phyloP scores from a whole-genome alignment of 2,113 vertebrate genomes.

The Cisticola juncidis region DNA sequence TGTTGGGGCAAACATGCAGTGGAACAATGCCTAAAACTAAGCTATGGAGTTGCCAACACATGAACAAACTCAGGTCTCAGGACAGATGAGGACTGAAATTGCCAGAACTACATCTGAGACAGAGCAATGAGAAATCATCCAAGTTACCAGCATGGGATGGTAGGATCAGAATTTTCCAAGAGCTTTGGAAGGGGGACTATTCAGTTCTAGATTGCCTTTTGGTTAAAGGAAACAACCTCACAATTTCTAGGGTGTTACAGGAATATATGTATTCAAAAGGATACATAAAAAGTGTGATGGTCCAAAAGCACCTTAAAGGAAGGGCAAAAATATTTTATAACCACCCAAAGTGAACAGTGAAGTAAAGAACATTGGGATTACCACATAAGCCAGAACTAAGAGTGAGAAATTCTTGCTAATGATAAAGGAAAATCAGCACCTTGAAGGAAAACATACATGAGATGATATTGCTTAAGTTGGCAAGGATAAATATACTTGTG shows the following conservation, averaged over 20 bases:
- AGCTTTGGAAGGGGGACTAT: not conserved
- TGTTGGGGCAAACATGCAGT: not conserved
- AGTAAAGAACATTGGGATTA: not conserved
- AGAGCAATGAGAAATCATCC: not conserved
- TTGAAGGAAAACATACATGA: not conserved
- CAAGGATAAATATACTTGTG: not conserved
- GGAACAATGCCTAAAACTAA: not conserved
- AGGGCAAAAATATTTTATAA: not conserved
- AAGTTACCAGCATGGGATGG: not conserved
- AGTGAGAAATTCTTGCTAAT: not conserved
- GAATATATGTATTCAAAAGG: not conserved
- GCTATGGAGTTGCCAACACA: not conserved
- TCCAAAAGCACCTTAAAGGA: not conserved
- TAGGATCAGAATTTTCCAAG: not conserved
- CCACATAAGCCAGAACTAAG: not conserved
- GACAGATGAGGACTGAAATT: not conserved
- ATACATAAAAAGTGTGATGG: not conserved
- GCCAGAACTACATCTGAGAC: not conserved
- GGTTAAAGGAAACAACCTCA: not conserved
- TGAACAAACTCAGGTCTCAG: not conserved
- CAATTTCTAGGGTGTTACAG: not conserved
- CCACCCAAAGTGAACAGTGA: not conserved
- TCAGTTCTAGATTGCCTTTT: not conserved
- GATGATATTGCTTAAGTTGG: not conserved
- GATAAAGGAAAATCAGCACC: slow-evolving; percentile 1